Evolutionary conservation across 1,140 invertebrate genomes (phyloP).

Genomic region (Pseudomyrmex cubaensis): DNA sequence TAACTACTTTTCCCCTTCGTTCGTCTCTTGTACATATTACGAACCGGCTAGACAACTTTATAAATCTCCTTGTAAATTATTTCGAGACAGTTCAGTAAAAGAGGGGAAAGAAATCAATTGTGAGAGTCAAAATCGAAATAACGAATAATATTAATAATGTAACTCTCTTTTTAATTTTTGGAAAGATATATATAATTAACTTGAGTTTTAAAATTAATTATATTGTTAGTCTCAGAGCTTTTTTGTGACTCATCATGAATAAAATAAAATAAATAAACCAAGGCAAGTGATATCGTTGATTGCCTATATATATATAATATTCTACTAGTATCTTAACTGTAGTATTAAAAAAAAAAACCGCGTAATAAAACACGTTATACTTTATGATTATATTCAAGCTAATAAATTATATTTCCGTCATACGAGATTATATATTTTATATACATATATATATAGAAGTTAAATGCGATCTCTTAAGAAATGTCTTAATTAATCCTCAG

Average conservation of each 20-base stretch:
- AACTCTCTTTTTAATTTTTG: no score
- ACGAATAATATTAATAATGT: not conserved
- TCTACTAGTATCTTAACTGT: no score
- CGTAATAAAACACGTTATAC: not conserved
- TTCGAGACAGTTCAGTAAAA: constrained; percentile 29
- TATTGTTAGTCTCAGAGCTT: not conserved
- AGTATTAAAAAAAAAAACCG: no score
- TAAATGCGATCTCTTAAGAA: constrained; percentile 66
- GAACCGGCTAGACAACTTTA: constrained; percentile 66
- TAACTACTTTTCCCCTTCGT: constrained; percentile 63
- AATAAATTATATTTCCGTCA: constrained; percentile 53
- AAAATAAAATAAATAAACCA: not conserved
- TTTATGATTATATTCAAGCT: constrained; percentile 28
- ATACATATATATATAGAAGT: constrained; percentile 50
- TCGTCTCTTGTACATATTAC: not conserved
- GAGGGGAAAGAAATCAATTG: no score
- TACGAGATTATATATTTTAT: not conserved
- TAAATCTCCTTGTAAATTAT: constrained; percentile 57
- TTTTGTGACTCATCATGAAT: not conserved
- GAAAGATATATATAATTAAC: no score
- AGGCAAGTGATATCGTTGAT: not conserved
- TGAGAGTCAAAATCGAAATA: not conserved
- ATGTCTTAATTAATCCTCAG: constrained; percentile 73
- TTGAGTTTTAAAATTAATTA: no score
- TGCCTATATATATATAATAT: not conserved